Conservation (phyloP, 2,797 vertebrate genomes). For the Syngnathus acus region DNA sequence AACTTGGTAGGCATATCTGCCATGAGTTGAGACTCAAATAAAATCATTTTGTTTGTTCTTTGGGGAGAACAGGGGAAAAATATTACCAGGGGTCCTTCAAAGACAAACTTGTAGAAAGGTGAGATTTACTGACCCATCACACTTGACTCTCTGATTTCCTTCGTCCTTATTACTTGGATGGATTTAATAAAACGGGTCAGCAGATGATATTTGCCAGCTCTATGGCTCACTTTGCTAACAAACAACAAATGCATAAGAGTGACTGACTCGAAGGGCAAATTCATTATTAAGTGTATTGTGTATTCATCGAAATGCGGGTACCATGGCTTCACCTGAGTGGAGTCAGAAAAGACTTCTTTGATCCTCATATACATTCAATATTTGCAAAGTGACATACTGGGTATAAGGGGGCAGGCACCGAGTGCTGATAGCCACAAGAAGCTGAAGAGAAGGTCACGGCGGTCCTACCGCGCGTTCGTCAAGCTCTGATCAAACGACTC, state of each 20-base stretch:
- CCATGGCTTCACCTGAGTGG: neutral
- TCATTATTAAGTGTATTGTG: neutral
- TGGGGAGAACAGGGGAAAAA: too few relatives aligned
- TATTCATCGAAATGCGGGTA: neutral
- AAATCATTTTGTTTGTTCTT: too few relatives aligned
- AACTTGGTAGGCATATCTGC: too few relatives aligned
- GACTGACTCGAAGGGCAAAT: neutral
- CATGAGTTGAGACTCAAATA: too few relatives aligned
- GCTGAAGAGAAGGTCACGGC: neutral
- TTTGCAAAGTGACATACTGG: neutral
- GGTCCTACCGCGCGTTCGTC: constrained; percentile 18
- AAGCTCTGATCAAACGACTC: constrained; percentile 14
- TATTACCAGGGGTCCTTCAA: neutral
- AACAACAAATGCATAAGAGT: neutral
- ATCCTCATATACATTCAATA: constrained; percentile 3
- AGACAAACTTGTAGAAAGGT: neutral
- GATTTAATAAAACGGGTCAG: neutral
- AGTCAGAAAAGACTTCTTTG: neutral
- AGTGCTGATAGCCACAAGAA: neutral
- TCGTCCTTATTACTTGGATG: neutral
- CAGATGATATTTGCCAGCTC: neutral
- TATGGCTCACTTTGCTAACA: neutral
- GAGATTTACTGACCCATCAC: neutral
- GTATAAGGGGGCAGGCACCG: neutral
- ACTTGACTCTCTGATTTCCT: neutral